A percentile compares a stretch with the other conserved stretches of the same genome.
phyloP scores from a whole-genome alignment of 2,888 invertebrate genomes.

The Gymnocheta viridis region DNA sequence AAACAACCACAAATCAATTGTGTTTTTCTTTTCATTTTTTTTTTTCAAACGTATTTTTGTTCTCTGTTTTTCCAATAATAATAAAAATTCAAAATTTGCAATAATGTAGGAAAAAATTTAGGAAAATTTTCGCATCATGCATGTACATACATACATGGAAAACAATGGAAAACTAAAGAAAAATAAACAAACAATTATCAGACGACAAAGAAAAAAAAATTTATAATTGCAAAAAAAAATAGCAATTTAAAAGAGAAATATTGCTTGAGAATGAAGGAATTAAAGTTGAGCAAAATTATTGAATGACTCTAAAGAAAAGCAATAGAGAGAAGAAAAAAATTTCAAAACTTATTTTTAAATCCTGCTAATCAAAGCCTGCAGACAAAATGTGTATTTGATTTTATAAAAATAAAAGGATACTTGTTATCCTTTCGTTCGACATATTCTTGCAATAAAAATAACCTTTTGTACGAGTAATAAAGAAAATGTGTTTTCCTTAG shows the following conservation, averaged over 20 bases:
- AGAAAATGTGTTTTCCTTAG: not conserved
- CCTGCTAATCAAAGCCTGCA: too few species aligned
- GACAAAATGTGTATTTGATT: too few species aligned
- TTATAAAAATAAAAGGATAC: too few species aligned
- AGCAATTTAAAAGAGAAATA: not conserved
- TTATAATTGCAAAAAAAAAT: not conserved
- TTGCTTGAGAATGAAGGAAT: not conserved
- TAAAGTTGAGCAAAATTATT: not conserved
- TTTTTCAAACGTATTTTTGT: not conserved
- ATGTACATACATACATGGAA: too few species aligned
- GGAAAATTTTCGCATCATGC: not conserved
- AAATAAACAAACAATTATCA: conserved; percentile 24
- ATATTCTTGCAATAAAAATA: not conserved
- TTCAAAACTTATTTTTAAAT: too few species aligned
- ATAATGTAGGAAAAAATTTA: not conserved
- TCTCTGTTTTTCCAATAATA: conserved; percentile 6
- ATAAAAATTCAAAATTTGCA: conserved; percentile 15
- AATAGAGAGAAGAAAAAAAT: too few species aligned
- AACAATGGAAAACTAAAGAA: not conserved
- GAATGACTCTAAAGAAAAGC: too few species aligned
- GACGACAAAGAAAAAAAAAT: not conserved
- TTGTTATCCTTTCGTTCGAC: too few species aligned
- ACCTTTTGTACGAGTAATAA: not conserved
- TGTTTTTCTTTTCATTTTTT: not conserved
- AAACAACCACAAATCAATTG: conserved; percentile 49